Evolutionary conservation across 2,797 vertebrate genomes (phyloP), one percentile per base, ranked within the genome.

Genomic region (Gastrophryne carolinensis): DNA sequence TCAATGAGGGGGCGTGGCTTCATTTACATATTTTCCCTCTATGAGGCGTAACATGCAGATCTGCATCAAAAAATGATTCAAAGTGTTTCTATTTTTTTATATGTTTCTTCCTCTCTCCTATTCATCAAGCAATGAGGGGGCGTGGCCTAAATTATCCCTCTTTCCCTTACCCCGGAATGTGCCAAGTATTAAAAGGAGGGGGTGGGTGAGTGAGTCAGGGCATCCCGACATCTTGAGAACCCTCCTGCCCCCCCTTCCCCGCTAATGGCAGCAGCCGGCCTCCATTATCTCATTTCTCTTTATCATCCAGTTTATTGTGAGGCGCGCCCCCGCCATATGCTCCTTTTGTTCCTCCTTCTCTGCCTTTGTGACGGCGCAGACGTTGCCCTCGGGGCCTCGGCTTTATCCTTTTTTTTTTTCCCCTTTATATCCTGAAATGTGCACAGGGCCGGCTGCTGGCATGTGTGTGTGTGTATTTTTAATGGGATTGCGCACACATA

Each of bases 241-340:
- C 79, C 79, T 73, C 73, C 15, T 2, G 73, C 2, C 72, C 72
- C 67, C 78, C 80, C 74, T 47, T 62, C 15, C 15, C 39, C 39
- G 49, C 66, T 23, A 58, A 66, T 24, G 57, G 64, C n/a, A 61
- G 34, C 3, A 85, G 74, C 82, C 78, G 84, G 79, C 82, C 89
- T 90, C 91, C 91, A 94, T 93, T 93, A 93, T 92, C 92, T 94
- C 93, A 93, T 94, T 90, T 92, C 89, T 86, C 89, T 92, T 92
- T 91, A 93, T 95, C 92, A 91, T 94, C 93, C 93, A 94, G 95
- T 95, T 94, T 94, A 93, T 92, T 88, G 89, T 90, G 89, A 76
- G 85, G 87, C 53, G 89, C 87, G 88, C 89, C 90, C 86, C 81
- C 88, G 88, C 93, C 92, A 90, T 49, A 71, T 71, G 66, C 19